These are phyloP conservation scores for Physocephala rufipes DNA, from an alignment of 2,888 invertebrate genomes.

Conservation along the genomic window DNA sequence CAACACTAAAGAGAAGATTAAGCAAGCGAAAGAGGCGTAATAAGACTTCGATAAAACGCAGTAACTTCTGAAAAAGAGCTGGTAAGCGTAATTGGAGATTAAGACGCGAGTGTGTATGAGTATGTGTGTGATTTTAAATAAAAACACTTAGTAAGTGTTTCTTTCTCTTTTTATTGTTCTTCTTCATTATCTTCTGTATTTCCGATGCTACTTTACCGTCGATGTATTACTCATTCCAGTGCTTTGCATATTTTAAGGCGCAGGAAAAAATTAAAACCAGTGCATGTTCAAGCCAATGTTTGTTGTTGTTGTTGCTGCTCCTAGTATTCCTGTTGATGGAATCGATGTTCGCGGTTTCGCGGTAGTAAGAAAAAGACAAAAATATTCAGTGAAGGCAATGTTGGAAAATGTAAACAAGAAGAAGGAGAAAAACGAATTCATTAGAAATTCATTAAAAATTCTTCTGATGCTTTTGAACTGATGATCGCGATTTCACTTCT, in stretches of 20 bases:
- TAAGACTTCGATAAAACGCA: no score
- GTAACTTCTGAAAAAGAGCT: no score
- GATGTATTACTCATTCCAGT: neutral
- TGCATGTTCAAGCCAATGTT: neutral
- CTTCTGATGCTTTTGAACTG: no score
- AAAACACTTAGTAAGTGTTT: no score
- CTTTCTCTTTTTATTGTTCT: neutral
- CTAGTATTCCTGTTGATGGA: neutral
- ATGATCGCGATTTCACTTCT: no score
- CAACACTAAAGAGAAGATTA: no score
- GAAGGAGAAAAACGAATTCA: no score
- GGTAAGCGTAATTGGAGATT: no score
- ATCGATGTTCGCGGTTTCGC: neutral
- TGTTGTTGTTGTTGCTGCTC: neutral
- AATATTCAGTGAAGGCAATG: slow-evolving; percentile 1
- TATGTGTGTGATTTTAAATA: no score
- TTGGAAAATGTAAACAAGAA: neutral
- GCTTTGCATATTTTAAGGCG: neutral
- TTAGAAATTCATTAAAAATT: no score
- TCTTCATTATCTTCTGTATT: no score
- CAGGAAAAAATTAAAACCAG: neutral
- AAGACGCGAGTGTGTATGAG: no score
- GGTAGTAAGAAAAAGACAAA: slow-evolving; percentile 4
- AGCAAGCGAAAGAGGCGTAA: neutral
- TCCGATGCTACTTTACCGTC: neutral